A percentile compares a stretch with the other conserved stretches of the same genome.
phyloP scores from a whole-genome alignment of 1,140 invertebrate genomes.

The Sipha flava region DNA sequence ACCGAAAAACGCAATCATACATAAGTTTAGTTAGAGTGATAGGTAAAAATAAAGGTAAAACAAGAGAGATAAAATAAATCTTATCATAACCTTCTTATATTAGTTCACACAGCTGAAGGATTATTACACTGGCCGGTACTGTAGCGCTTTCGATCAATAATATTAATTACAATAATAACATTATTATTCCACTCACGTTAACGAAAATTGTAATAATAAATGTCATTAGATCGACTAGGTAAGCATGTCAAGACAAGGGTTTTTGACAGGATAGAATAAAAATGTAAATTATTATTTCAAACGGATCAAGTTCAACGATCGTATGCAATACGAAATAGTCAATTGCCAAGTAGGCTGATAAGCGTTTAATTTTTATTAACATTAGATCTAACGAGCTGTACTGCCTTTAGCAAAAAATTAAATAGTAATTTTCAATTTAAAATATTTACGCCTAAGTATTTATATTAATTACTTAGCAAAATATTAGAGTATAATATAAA shows the following conservation, averaged over 20 bases:
- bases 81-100: neutral
- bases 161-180: too few relatives aligned
- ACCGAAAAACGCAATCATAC: conserved; percentile 14
- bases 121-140: neutral
- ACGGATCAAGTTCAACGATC: neutral
- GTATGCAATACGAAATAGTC: neutral
- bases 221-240: too few relatives aligned
- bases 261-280: neutral
- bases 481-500: too few relatives aligned
- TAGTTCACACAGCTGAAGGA: neutral
- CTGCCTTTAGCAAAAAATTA: too few relatives aligned
- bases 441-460: too few relatives aligned
- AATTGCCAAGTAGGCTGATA: neutral
- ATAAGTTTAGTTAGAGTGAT: neutral
- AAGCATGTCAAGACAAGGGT: neutral
- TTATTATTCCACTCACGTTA: neutral
- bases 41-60: neutral
- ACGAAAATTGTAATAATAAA: neutral
- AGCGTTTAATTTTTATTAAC: too few relatives aligned
- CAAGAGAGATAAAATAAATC: neutral
- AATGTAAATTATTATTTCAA: neutral
- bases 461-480: too few relatives aligned
- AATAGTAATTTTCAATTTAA: too few relatives aligned
- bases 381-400: too few relatives aligned
- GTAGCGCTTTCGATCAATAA: neutral